These are phyloP conservation scores for Trichosurus vulpecula DNA, from an alignment of 2,797 vertebrate species.

Conservation along the genomic window DNA sequence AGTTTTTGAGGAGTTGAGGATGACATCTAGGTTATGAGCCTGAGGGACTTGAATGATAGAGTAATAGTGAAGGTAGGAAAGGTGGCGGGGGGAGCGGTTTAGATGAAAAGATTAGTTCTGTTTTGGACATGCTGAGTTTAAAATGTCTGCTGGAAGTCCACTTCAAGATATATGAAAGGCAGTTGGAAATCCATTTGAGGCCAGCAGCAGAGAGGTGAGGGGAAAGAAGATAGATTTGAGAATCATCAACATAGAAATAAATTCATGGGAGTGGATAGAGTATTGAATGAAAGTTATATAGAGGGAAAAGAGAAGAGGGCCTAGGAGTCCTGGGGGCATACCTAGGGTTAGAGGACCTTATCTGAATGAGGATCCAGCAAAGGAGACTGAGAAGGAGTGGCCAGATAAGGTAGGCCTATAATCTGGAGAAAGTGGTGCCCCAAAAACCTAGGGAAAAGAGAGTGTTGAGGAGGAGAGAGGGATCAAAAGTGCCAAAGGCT, in stretches of 20 bases:
- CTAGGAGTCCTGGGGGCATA: not conserved
- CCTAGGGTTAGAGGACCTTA: not conserved
- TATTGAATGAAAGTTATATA: not conserved
- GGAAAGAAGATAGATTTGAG: not conserved
- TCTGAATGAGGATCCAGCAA: not conserved
- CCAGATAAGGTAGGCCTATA: not conserved
- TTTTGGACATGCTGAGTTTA: not conserved
- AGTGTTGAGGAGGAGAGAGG: not conserved
- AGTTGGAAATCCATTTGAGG: not conserved
- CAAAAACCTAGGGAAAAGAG: not conserved
- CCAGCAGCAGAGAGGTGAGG: not conserved
- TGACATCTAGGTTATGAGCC: not conserved
- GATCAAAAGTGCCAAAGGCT: not conserved
- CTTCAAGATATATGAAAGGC: not conserved
- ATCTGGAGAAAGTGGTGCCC: not conserved
- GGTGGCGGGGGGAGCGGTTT: not conserved
- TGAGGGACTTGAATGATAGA: not conserved
- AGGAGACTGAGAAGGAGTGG: not conserved
- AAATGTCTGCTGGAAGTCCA: not conserved
- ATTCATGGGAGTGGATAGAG: not conserved
- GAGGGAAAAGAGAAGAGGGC: not conserved
- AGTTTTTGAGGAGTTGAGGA: not conserved
- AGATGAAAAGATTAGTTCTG: not conserved
- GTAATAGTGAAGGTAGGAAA: not conserved
- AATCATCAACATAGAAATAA: not conserved